Evolutionary conservation across 2,113 vertebrate genomes (phyloP), one percentile per base, ranked within the genome.

Genomic region (Sinocyclocheilus rhinocerous): DNA sequence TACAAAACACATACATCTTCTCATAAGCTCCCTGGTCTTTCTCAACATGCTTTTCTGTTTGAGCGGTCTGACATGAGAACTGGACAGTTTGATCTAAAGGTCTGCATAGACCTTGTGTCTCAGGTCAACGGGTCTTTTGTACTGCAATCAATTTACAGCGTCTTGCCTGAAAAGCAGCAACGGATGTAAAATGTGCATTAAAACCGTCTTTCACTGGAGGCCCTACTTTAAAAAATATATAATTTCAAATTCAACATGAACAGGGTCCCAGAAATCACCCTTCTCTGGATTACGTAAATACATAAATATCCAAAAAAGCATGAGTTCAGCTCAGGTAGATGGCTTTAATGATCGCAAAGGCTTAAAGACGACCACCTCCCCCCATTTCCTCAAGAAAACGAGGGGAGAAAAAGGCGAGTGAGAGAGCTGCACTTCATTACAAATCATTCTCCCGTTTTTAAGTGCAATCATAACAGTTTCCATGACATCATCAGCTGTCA

Each of bases 401-500:
- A 85, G 79, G 70, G 72, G 61, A 73, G 67, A 50, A 63, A 39
- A 26, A 81, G 6, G 45, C 72, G 69, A 87, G 72, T 11, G 61
- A 81, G 73, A 76, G 65, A 73, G 92, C 92, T 92, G 93, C 80
- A 20, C 88, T 93, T 92, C 91, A 93, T 94, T 93, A 94, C 90
- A 90, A 92, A 91, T 92, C 90, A 90, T 90, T 92, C 90, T 90
- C 76, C 89, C 67, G 85, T 92, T 91, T 84, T 86, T 81, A 92
- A 93, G 92, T 33, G 87, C 90, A 50, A 78, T 93, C 90, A 91
- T 88, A 91, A 91, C 90, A 91, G 83, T 94, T 95, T 94, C 93
- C 93, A 93, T 95, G 91, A 94, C 91, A 90, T 94, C 93, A 94
- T 89, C 91, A 93, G 91, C 91, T 94, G 91, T 92, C 92, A 91